Evolutionary conservation across 2,797 vertebrate genomes (phyloP), one percentile per base, ranked within the genome.

Genomic region (Ptychadena robeensis): DNA sequence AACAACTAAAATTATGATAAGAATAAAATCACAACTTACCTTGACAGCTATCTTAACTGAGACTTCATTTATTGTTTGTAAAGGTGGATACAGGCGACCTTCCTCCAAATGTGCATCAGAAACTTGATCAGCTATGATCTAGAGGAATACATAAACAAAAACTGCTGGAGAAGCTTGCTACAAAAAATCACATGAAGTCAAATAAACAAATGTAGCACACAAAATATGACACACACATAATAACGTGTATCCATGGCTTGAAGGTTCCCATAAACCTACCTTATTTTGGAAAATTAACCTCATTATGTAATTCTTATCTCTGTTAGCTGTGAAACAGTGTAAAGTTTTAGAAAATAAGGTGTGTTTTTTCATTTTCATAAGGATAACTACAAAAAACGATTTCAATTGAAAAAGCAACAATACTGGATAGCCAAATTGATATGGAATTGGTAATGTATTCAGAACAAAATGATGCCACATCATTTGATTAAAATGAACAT

Each of bases 31-130:
- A 14, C 25, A 11, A 8, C 89, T 94, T 91, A 99, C 97, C 95
- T 91, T 96, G 72, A 94, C 93, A 10, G 98, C 97, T 27, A 99
- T 94, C 86, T 94, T 96, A 87, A 96, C 72, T 0, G 98, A 99
- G 71, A 98, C 96, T 0, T 96, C 89, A 86, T 88, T 92, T 87
- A 99, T 99, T 66, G 89, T 91, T 86, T 85, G 91, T 89, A 99
- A 93, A 0, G 97, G 96, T 88, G 98, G 98, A 87, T 98, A 99
- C 66, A 99, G 91, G 74, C 98, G 93, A 72, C 98, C 98, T 82
- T 98, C 96, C n/a, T 92, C 86, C 75, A 99, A 91, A 89, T 99
- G 91, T 75, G 95, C 89, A 61, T 97, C 94, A 9, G 95, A 97
- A 86, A 99, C 98, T 89, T 96, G 90, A 32, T 95, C 88, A 77